Evolutionary conservation across 2,888 invertebrate genomes (phyloP).

Genomic region (Pollenia griseotomentosa): DNA sequence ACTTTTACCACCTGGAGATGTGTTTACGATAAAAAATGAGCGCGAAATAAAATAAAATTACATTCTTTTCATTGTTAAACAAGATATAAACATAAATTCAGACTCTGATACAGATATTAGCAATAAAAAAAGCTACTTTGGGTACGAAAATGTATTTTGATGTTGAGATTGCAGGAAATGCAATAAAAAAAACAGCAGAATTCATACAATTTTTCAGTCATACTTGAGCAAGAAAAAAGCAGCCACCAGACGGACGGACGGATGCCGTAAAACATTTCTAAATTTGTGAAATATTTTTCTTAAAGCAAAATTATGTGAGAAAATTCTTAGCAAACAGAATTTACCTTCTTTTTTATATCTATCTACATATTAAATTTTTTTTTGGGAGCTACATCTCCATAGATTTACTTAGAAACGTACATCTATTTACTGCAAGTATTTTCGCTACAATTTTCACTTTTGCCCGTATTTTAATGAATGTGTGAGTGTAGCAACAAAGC

Average conservation of each 20-base stretch:
- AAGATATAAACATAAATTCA: slow-evolving; percentile 15
- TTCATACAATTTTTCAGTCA: slow-evolving; percentile 24
- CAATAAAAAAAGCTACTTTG: slow-evolving; percentile 22
- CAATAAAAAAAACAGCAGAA: slow-evolving; percentile 27
- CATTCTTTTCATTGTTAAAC: slow-evolving; percentile 18
- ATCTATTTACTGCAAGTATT: slow-evolving; percentile 10
- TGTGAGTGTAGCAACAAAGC: background rate
- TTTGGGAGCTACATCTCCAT: slow-evolving; percentile 2
- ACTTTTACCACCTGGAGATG: slow-evolving; percentile 60
- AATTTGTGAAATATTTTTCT: slow-evolving; percentile 25
- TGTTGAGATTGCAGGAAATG: slow-evolving; percentile 64
- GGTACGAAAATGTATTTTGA: slow-evolving; percentile 17
- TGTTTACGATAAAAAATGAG: slow-evolving; percentile 48
- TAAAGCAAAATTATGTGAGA: slow-evolving; percentile 60
- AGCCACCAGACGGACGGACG: slow-evolving; percentile 1
- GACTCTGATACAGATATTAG: background rate
- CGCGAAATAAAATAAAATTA: slow-evolving; percentile 34
- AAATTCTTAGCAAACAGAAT: slow-evolving; percentile 51
- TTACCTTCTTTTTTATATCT: slow-evolving; percentile 6
- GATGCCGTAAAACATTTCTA: background rate
- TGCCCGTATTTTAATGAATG: background rate
- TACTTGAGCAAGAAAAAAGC: background rate
- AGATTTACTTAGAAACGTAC: background rate
- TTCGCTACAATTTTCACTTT: background rate
- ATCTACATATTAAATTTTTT: background rate